Evolutionary conservation across 2,113 vertebrate genomes (phyloP), one percentile per base, ranked within the genome.

Genomic region (Tapirus terrestris): DNA sequence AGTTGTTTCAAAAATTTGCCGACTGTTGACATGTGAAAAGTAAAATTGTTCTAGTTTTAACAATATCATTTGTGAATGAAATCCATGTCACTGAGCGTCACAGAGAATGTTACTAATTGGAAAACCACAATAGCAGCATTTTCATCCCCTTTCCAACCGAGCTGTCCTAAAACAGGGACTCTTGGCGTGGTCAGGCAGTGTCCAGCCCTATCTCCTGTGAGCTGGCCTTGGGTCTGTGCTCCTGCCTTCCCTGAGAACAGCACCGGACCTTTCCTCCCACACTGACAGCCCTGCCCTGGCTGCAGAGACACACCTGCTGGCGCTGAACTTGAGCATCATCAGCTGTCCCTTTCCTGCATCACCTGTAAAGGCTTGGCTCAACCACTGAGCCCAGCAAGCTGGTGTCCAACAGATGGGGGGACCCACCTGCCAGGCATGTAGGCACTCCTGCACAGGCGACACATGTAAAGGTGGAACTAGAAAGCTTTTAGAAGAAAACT

Each of bases 301-400:
- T 10, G 0, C 8, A 4, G 18, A 4, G 14, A 36, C 9, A 10
- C n/a, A 8, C 65, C 67, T 67, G 51, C 51, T 53, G 51, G 51
- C 4, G 51, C 51, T 53, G 51, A 53, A 53, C 51, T 14, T 13
- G 51, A 53, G 51, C 51, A 53, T 53, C 51, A 53, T 13, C 51
- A 16, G 51, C 51, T 53, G 51, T 53, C 13, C 51, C 12, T 53
- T 16, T 17, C 51, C 51, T 53, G 51, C 51, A 53, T 53, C 51
- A 53, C 51, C 13, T 48, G 33, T 33, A 6, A n/a, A 14, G 21
- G 21, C 70, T 13, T 53, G 23, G 23, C 70, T 43, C 70, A 6
- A 36, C 5, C 3, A 3, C 6, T 9, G 39, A 18, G 45, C 27
- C 51, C 9, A 18, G 33, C 2, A 0, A 2, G 77, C 51, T 16